Evolutionary conservation across 2,113 vertebrate species (phyloP).

Genomic region (Prinia subflava): DNA sequence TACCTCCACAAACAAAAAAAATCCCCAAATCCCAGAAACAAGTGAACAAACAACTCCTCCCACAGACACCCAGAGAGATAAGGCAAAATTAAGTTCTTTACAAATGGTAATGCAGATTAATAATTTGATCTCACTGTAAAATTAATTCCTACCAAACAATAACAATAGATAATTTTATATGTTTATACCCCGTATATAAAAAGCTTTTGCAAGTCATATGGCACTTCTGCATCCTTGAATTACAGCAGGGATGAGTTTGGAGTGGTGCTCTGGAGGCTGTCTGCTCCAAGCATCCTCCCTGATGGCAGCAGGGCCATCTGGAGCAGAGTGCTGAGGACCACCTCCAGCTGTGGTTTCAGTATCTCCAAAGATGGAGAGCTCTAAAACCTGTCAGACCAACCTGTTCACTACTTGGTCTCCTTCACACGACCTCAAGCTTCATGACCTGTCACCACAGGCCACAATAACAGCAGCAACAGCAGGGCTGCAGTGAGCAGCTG

Average conservation of each 20-base stretch:
- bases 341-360: background rate
- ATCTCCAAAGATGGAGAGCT: background rate
- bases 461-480: background rate
- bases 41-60: background rate
- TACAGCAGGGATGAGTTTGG: background rate
- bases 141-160: background rate
- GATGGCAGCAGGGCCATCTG: background rate
- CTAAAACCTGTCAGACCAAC: background rate
- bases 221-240: background rate
- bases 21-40: background rate
- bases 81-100: background rate
- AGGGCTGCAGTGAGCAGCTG: background rate
- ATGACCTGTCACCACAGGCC: accelerated
- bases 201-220: background rate
- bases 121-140: background rate
- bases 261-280: background rate
- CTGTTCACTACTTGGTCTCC: background rate
- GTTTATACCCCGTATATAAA: background rate
- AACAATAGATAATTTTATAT: background rate
- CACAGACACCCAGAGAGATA: background rate
- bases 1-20: background rate
- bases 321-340: background rate
- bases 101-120: background rate
- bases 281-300: background rate
- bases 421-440: background rate